These are phyloP conservation scores for Leucoma salicis DNA, from an alignment of 2,888 invertebrate genomes.

Conservation along the genomic window DNA sequence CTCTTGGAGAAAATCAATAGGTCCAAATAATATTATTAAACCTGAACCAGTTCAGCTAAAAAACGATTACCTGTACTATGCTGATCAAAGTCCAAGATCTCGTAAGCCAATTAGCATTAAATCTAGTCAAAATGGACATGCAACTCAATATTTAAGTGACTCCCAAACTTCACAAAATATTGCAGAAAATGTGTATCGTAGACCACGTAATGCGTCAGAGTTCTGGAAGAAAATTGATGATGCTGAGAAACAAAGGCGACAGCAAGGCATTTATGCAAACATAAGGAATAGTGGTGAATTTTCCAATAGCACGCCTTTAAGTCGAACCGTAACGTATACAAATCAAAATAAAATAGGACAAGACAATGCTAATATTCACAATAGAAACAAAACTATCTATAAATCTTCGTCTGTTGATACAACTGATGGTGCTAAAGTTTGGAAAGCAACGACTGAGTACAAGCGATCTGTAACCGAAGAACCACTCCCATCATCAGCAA, in stretches of 20 bases:
- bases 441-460: constrained; percentile 77
- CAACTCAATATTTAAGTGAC: constrained; percentile 76
- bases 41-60: constrained; percentile 65
- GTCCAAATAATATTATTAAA: constrained; percentile 54
- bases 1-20: constrained; percentile 64
- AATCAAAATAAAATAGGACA: constrained; percentile 47
- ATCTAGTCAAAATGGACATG: constrained; percentile 66
- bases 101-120: constrained; percentile 87
- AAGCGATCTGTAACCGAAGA: constrained; percentile 68
- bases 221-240: constrained; percentile 85
- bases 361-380: constrained; percentile 51
- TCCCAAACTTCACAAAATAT: constrained; percentile 66
- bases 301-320: constrained; percentile 47
- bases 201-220: constrained; percentile 80
- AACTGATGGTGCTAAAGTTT: constrained; percentile 68
- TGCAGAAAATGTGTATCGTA: constrained; percentile 55
- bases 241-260: constrained; percentile 65
- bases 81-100: constrained; percentile 88
- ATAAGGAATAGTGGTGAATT: constrained; percentile 68
- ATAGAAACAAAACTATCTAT: constrained; percentile 54
- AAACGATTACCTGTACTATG: constrained; percentile 85
- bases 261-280: constrained; percentile 58
- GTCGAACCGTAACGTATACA: constrained; percentile 42
- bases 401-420: constrained; percentile 56
- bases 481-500: constrained; percentile 52